Conservation (phyloP, 2,113 vertebrate genomes). For the Ophthalmotilapia sp. region DNA sequence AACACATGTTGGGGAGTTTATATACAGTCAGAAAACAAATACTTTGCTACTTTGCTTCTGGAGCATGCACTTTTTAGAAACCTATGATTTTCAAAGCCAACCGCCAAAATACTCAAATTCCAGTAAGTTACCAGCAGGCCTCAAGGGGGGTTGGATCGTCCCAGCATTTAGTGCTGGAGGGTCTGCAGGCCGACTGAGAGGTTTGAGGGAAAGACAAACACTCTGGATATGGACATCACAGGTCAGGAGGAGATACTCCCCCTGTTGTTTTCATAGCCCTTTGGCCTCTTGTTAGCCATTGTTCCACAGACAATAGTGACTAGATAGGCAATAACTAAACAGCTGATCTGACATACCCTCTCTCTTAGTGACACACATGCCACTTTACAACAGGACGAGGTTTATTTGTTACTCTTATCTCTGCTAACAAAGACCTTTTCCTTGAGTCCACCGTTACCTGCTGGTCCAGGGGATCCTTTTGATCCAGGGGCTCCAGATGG, state of each 20-base stretch:
- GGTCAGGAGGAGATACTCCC: neutral
- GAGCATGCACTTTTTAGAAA: conserved; percentile 22
- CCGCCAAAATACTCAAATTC: conserved; percentile 25
- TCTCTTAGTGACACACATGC: neutral
- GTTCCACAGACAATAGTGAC: neutral
- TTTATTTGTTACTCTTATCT: neutral
- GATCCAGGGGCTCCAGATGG: conserved; percentile 73
- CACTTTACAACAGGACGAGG: neutral
- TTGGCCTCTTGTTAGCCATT: neutral
- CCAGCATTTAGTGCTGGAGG: neutral
- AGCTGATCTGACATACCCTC: neutral
- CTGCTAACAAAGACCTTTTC: neutral
- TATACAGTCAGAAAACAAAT: conserved; percentile 28
- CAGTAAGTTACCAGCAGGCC: conserved; percentile 21
- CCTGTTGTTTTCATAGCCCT: conserved; percentile 1
- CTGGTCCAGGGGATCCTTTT: conserved; percentile 75
- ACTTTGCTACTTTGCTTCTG: conserved; percentile 13
- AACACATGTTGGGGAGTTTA: conserved; percentile 4
- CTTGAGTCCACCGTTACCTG: conserved; percentile 72
- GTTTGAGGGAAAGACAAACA: conserved; percentile 40
- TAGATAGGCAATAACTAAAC: neutral
- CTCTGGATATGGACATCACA: neutral
- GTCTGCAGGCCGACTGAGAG: neutral
- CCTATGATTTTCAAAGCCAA: conserved; percentile 1
- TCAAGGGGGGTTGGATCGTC: neutral